Percentiles rank a stretch among this genome's conserved stretches.
These are phyloP conservation scores for Xylocampa areola DNA, from an alignment of 2,888 invertebrate genomes.

Conservation along the genomic window DNA sequence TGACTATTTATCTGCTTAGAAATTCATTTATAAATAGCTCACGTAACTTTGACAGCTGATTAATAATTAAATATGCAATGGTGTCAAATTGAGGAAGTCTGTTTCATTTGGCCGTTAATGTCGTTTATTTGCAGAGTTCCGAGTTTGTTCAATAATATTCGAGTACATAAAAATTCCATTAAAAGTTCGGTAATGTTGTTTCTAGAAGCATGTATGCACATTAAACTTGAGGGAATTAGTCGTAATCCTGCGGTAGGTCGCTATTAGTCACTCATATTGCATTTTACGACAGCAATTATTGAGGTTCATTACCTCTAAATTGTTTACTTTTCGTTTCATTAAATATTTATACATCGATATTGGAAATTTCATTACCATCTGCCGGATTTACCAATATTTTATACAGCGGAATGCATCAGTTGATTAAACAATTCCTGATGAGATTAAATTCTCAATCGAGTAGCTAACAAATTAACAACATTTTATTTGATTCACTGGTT, in stretches of 20 bases:
- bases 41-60: slow-evolving; percentile 49
- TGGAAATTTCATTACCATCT: slow-evolving; percentile 20
- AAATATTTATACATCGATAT: slow-evolving; percentile 20
- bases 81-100: slow-evolving; percentile 44
- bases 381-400: background rate
- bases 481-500: too few species aligned
- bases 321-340: slow-evolving; percentile 28
- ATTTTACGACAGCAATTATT: slow-evolving; percentile 20
- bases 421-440: slow-evolving; percentile 9
- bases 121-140: slow-evolving; percentile 2
- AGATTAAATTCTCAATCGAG: slow-evolving; percentile 11
- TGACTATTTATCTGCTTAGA: slow-evolving; percentile 32
- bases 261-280: slow-evolving; percentile 26
- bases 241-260: slow-evolving; percentile 1
- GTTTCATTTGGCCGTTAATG: slow-evolving; percentile 34
- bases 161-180: slow-evolving; percentile 37
- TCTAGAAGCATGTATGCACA: slow-evolving; percentile 19
- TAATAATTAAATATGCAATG: slow-evolving; percentile 49
- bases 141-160: slow-evolving; percentile 8
- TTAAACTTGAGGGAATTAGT: slow-evolving; percentile 8
- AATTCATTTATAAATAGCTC: slow-evolving; percentile 31
- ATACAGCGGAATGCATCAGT: background rate
- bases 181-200: slow-evolving; percentile 16
- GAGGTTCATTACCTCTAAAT: slow-evolving; percentile 29
- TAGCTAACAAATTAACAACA: too few species aligned